Conservation (phyloP, 2,113 vertebrate species). For the Sander vitreus region DNA sequence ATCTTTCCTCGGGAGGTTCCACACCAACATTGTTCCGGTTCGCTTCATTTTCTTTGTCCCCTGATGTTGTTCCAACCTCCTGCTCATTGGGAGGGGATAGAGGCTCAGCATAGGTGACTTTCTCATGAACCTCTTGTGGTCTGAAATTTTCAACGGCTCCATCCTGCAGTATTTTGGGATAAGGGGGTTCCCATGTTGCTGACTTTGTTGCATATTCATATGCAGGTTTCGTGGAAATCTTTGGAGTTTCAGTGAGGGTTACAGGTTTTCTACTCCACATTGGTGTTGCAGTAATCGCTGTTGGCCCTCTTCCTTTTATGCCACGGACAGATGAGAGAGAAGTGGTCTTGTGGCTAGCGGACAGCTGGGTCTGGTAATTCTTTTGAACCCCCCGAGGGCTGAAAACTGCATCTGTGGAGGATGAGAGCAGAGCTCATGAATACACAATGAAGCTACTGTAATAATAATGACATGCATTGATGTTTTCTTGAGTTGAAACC, state of each 20-base stretch:
- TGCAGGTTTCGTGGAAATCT: background rate
- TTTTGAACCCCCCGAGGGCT: slow-evolving; percentile 58
- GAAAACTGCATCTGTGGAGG: slow-evolving; percentile 71
- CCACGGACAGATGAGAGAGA: slow-evolving; percentile 36
- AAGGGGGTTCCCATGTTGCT: slow-evolving; percentile 22
- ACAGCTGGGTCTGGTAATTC: slow-evolving; percentile 58
- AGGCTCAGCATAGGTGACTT: slow-evolving; percentile 59
- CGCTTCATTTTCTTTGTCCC: slow-evolving; percentile 7
- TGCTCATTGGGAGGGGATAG: slow-evolving; percentile 55
- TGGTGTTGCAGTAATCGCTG: slow-evolving; percentile 5
- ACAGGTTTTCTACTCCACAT: slow-evolving; percentile 30
- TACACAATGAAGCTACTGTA: slow-evolving; percentile 45
- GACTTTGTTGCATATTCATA: slow-evolving; percentile 5
- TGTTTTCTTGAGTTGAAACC: background rate
- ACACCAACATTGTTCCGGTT: background rate
- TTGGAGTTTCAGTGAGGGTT: slow-evolving; percentile 17
- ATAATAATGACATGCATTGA: background rate
- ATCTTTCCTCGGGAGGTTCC: slow-evolving; percentile 8
- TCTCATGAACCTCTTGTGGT: slow-evolving; percentile 69
- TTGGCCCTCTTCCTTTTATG: slow-evolving; percentile 18
- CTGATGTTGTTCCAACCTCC: slow-evolving; percentile 18
- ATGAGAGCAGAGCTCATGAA: slow-evolving; percentile 59
- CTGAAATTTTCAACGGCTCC: slow-evolving; percentile 64
- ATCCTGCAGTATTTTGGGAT: slow-evolving; percentile 62
- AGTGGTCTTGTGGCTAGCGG: slow-evolving; percentile 37